Evolutionary conservation across 2,113 vertebrate genomes (phyloP).

Genomic region (Boleophthalmus pectinirostris): DNA sequence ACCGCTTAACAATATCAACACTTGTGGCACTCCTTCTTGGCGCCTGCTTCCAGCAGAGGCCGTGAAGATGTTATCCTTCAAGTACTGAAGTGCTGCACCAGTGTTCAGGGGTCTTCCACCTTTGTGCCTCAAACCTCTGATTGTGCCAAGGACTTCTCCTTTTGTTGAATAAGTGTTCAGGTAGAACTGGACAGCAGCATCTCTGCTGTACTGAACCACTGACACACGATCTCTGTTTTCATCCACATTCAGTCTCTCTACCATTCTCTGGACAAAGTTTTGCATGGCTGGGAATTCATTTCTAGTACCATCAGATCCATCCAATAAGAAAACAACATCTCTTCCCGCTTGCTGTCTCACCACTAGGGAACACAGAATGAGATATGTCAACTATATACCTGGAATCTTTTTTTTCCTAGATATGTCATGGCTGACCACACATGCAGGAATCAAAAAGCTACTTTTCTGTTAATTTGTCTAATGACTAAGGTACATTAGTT

Average conservation of each 20-base stretch:
- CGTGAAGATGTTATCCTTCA: conserved; percentile 50
- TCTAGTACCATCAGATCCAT: conserved; percentile 33
- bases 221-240: conserved; percentile 56
- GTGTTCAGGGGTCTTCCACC: conserved; percentile 68
- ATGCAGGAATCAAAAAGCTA: background rate
- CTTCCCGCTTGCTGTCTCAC: background rate
- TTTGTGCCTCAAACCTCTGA: conserved; percentile 39
- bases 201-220: conserved; percentile 64
- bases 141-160: conserved; percentile 32
- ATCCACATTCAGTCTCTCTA: conserved; percentile 46
- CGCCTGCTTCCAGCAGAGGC: conserved; percentile 55
- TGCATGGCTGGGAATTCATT: conserved; percentile 33
- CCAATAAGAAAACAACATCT: background rate
- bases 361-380: background rate
- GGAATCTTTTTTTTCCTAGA: background rate
- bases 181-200: conserved; percentile 56
- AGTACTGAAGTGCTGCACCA: conserved; percentile 70
- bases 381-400: background rate
- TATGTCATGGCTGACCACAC: background rate
- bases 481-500: too few relatives aligned
- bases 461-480: background rate
- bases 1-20: conserved; percentile 55
- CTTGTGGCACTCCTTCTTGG: conserved; percentile 43
- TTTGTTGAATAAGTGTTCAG: conserved; percentile 49
- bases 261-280: conserved; percentile 34